Base-by-base conservation (phyloP, 2,888 invertebrate genomes). In the Tetropium fuscum region DNA sequence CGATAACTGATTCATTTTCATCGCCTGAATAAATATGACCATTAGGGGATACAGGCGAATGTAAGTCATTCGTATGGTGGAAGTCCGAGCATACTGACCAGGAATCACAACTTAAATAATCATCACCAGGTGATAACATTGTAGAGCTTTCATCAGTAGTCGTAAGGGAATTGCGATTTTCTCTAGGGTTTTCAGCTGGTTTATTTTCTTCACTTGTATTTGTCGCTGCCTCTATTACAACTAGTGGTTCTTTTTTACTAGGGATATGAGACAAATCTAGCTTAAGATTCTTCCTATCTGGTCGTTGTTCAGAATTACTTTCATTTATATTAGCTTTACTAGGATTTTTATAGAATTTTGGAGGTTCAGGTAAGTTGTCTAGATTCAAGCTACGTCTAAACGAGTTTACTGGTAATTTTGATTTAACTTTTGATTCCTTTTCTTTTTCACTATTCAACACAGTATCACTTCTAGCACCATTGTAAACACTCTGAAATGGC, bases 1-100 rank as follows among this genome's bases (percentile, higher is more conserved):
- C 95, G 48, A 90, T 90, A 34, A 95, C 89, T 58, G 93, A 93
- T 58, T 88, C 84, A 56, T 81, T 83, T 43, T 84, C 84, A 66
- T 86, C 85, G 5, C 81, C 81, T 5, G 83, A 82, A 65, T 74
- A 78, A 11, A 75, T 53, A 22, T 75, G 66, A 25, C 76, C 76
- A 36, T 78, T 78, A 2, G 81, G 81, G 7, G 84, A 84, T 7
- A 86, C 84, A 8, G 72, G 73, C n/a, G 74, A 74, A 55, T 70
- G 70, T 32, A 73, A 58, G 25, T 74, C 70, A 36, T 69, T 70
- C 5, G 70, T 58, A 43, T 72, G 72, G 22, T 72, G 74, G 22
- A 78, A 77, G 71, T 87, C 88, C 0, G 90, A 90, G 69, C 88
- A 88, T 16, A 85, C 83, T 0, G 89, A 90, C 87, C 89, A 88